Evolutionary conservation across 2,888 invertebrate species (phyloP).

Genomic region (Lasius fuliginosus): DNA sequence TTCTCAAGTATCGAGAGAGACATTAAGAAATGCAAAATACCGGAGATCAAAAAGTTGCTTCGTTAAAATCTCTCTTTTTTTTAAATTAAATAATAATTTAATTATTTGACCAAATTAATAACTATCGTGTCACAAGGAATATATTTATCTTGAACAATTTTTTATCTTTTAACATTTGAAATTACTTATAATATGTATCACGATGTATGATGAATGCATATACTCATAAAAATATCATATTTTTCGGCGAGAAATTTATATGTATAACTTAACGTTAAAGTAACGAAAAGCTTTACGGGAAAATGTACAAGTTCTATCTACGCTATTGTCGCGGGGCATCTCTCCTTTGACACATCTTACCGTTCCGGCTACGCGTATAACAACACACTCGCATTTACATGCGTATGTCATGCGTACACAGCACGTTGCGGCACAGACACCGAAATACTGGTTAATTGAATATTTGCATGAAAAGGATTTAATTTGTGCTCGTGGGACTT

Average conservation of each 20-base stretch:
- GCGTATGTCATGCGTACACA: neutral
- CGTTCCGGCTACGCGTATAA: neutral
- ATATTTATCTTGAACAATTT: neutral
- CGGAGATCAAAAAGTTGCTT: neutral
- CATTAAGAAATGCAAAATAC: neutral
- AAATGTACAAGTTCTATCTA: conserved; percentile 2
- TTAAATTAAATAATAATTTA: neutral
- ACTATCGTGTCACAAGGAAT: neutral
- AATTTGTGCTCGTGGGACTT: conserved; percentile 35
- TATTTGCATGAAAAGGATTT: conserved; percentile 55
- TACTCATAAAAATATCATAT: neutral
- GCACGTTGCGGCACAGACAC: conserved; percentile 19
- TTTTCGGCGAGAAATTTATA: neutral
- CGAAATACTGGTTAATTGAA: conserved; percentile 26
- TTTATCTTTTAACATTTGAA: neutral
- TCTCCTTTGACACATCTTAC: conserved; percentile 28
- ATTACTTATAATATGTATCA: neutral
- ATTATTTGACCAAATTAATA: neutral
- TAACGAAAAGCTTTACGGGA: neutral
- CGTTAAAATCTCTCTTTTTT: neutral
- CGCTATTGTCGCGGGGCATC: conserved; percentile 1
- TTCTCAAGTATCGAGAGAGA: neutral
- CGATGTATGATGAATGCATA: neutral
- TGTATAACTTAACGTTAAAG: neutral
- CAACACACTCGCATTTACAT: neutral